Base-by-base conservation (phyloP, 2,888 invertebrate species). In the Chrysopilus asiliformis region DNA sequence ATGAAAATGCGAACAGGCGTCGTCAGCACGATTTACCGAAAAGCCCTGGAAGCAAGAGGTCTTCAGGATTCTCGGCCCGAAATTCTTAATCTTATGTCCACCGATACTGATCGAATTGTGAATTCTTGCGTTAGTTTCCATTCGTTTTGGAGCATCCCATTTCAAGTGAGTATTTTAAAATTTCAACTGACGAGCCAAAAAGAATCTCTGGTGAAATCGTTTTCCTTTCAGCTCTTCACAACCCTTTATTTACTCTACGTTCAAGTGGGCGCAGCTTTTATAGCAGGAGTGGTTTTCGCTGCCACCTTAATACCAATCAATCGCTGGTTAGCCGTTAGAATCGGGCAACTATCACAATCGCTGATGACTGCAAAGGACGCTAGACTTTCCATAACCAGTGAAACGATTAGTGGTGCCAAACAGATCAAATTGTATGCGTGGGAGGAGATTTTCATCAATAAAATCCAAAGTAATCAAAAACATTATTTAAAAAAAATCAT, bases 81-180 rank as follows among this genome's bases (percentile, higher is more conserved):
- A 67, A 81, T 97, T 39, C 75, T 94, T 2, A 97, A 97, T 64
- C 85, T 90, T 49, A 91, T 97, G 85, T 94, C 93, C 19, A 91
- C 91, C 0, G 97, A 98, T 58, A 83, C 86, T 0, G 93, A 95
- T 57, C 73, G 95, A 47, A 86, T 97, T 47, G 85, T 93, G 1
- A 94, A 94, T 61, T 86, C 94, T 15, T 93, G 91, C 61, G 81
- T 89, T 3, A 93, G 91, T 64, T 94, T 98, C 58, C 97, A 97
- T 65, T 79, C 87, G 4, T 70, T 94, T 47, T 97, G 97, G 95
- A 94, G 93, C 61, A 82, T 95, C 54, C 95, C 95, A 5, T 70
- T 94, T 52, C 87, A 86, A 71, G 82, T 80, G 55, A 53, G 47
- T 43, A 34, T 35, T 17, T 13, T 39, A 18, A n/a, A n/a, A n/a